Base-by-base conservation (phyloP, 1,140 invertebrate genomes). In the Drosophila albomicans region DNA sequence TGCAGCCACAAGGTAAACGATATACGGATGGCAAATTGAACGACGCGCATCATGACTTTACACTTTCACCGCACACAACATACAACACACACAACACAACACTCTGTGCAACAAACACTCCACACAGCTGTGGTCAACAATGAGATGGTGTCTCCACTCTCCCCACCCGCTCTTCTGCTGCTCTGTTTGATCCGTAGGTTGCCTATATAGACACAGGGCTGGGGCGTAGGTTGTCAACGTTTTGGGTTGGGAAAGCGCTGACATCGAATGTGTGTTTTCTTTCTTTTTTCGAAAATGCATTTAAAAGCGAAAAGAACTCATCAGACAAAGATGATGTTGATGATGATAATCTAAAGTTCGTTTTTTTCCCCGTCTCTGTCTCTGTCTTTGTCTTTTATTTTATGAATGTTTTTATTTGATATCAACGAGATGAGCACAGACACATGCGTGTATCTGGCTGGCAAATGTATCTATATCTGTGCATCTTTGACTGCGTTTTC, bases 301-400 rank as follows among this genome's bases (percentile, higher is more conserved):
- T 84, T 48, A 79, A 84, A 88, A 87, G 75, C 79, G 71, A 84
- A 86, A 88, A 87, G 85, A 87, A 87, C 82, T 66, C 71, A 82
- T 87, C 57, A 58, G 56, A 16, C 62, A 69, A 76, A 79, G 75
- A 57, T 58, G 62, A 46, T 58, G 43, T 32, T 72, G 20, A 80
- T 79, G 70, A 62, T 68, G 74, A 86, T 86, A 86, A 86, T 82
- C 82, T 64, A 82, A 64, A 80, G 77, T 75, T 76, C 61, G 41
- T 28, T 48, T 62, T 62, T 43, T 67, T 57, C 59, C 59, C n/a
- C 43, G 43, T 45, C n/a, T 45, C 7, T n/a, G 3, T n/a, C 30
- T 32, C 25, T 35, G 5, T 54, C 11, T 6, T 38, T 38, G 35
- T 38, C 35, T 56, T 56, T 56, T 38, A 15, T 56, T 56, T 56